phyloP scores from a whole-genome alignment of 2,113 vertebrate genomes.

The Pedetes capensis region DNA sequence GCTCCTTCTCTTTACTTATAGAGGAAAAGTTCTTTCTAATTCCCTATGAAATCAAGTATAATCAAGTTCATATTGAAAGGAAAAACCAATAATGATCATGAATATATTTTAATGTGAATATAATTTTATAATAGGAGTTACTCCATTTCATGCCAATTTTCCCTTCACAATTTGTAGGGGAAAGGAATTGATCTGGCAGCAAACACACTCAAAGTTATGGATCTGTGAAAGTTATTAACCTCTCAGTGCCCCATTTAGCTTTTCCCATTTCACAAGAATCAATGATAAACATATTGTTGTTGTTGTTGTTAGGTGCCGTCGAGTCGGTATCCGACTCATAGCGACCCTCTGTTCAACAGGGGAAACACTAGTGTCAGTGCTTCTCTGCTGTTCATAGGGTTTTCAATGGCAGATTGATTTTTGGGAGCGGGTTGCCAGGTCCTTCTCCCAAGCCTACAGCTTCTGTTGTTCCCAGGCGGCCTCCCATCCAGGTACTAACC shows the following conservation, averaged over 20 bases:
- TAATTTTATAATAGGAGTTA: conserved; percentile 51
- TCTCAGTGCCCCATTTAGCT: conserved; percentile 62
- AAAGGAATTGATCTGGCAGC: conserved; percentile 55
- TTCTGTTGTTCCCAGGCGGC: too few species aligned
- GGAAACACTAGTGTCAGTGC: too few species aligned
- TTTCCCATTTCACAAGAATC: conserved; percentile 53
- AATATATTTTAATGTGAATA: conserved; percentile 55
- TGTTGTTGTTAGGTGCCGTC: too few species aligned
- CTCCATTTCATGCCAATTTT: conserved; percentile 37
- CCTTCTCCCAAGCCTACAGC: too few species aligned
- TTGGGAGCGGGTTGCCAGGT: too few species aligned
- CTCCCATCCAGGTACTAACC: too few species aligned
- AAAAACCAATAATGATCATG: conserved; percentile 52
- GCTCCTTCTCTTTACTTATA: background rate
- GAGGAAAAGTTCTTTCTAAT: background rate
- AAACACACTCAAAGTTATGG: conserved; percentile 52
- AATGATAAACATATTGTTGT: conserved; percentile 43
- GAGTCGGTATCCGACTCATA: too few species aligned
- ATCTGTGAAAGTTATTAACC: conserved; percentile 72
- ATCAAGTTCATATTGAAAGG: conserved; percentile 17
- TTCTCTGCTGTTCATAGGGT: too few species aligned
- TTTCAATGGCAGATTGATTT: too few species aligned
- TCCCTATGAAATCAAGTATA: conserved; percentile 18
- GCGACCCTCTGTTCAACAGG: too few species aligned
- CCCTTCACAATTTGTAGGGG: conserved; percentile 30